A percentile compares a stretch with the other conserved stretches of the same genome.
These are phyloP conservation scores for Lordiphosa stackelbergi DNA, from an alignment of 1,140 invertebrate species.

Conservation along the genomic window DNA sequence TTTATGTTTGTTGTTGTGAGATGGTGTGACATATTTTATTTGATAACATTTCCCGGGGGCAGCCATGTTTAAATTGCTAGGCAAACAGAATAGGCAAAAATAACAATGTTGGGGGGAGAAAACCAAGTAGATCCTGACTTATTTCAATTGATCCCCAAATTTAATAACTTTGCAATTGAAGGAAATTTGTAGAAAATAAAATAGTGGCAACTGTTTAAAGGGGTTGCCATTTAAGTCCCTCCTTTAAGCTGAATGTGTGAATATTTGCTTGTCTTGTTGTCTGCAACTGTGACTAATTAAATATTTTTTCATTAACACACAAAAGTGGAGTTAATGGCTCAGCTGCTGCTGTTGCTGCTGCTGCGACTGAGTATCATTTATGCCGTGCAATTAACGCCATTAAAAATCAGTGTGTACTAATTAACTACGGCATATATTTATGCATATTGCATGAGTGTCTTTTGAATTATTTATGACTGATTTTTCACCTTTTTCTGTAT, in stretches of 20 bases:
- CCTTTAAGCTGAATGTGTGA: neutral
- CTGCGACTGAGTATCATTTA: slow-evolving; percentile 42
- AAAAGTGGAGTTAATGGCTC: slow-evolving; percentile 9
- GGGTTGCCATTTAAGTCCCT: too few species aligned
- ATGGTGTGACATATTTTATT: slow-evolving; percentile 65
- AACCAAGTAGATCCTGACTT: neutral
- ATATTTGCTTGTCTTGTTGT: neutral
- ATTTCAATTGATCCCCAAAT: neutral
- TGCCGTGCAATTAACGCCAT: slow-evolving; percentile 60
- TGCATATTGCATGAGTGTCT: slow-evolving; percentile 41
- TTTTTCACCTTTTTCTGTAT: slow-evolving; percentile 12
- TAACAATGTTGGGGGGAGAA: neutral
- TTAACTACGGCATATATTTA: slow-evolving; percentile 50
- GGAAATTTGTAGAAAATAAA: neutral
- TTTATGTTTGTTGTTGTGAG: slow-evolving; percentile 20
- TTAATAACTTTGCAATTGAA: too few species aligned
- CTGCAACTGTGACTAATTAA: slow-evolving; percentile 33
- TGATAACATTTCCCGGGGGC: slow-evolving; percentile 39
- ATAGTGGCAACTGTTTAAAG: neutral
- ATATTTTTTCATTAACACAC: slow-evolving; percentile 49
- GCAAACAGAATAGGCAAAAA: slow-evolving; percentile 20
- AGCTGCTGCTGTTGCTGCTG: slow-evolving; percentile 3
- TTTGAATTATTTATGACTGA: slow-evolving; percentile 28
- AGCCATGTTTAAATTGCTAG: slow-evolving; percentile 29
- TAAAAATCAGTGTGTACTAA: slow-evolving; percentile 60